Percentiles rank a stretch among this genome's conserved stretches.
These are phyloP conservation scores for Apostichopus parvimensis DNA, from an alignment of 35 echinoderm and acorn worm species.

Conservation along the genomic window DNA sequence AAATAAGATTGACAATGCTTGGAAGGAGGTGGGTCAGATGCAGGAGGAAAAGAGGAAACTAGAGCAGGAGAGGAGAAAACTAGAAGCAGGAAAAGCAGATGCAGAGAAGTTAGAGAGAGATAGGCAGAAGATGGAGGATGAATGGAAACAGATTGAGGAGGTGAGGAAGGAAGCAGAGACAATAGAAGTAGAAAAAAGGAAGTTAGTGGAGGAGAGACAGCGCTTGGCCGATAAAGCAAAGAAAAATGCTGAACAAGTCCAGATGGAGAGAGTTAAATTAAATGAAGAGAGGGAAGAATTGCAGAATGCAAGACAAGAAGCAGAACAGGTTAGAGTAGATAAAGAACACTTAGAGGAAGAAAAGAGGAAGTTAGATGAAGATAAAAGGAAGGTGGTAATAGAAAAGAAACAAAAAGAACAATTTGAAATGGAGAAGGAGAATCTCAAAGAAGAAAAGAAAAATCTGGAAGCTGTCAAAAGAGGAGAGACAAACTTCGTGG, in stretches of 20 bases:
- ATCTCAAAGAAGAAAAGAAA: constrained; percentile 43
- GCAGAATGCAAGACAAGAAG: constrained; percentile 54
- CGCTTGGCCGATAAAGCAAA: background rate
- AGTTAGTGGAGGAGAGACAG: constrained; percentile 5
- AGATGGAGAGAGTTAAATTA: constrained; percentile 23
- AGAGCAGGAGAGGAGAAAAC: background rate
- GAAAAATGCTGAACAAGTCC: constrained; percentile 28
- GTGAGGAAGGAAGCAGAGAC: constrained; percentile 1
- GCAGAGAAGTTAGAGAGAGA: background rate
- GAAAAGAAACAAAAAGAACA: constrained; percentile 40
- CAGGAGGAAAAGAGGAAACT: background rate
- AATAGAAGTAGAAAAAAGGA: constrained; percentile 22
- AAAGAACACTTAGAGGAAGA: constrained; percentile 10
- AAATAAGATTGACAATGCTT: background rate
- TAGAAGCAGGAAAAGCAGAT: constrained; percentile 19
- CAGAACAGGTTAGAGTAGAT: background rate
- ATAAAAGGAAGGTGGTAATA: constrained; percentile 47
- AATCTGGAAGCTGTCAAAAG: constrained; percentile 40
- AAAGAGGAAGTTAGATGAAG: constrained; percentile 1
- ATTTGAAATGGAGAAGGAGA: constrained; percentile 33
- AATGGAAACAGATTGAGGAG: background rate
- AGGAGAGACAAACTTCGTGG: constrained; percentile 45
- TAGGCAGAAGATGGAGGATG: background rate
- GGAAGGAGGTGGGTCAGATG: background rate
- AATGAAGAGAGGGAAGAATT: constrained; percentile 33